Evolutionary conservation across 1,140 invertebrate species (phyloP), one percentile per base, ranked within the genome.

Genomic region (Nasonia longicornis): DNA sequence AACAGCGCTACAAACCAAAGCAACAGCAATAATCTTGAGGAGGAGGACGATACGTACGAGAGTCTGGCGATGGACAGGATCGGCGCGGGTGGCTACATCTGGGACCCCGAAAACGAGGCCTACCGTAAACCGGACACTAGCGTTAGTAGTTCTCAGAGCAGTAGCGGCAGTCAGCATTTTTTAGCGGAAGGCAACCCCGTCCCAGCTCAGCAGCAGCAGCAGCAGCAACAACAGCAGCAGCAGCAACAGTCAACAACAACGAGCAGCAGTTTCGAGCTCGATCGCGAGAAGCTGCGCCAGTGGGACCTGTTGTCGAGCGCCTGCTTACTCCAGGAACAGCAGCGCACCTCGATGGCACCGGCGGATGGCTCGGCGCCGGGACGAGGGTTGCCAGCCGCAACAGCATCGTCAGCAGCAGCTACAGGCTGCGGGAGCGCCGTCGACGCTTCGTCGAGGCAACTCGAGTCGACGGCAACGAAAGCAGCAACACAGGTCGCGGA

Each of bases 231-330:
- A 20, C 77, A 81, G 82, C 70, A 80, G 82, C 83, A 72, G 82
- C 83, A 22, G 83, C 85, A 77, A n/a, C 73, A 63, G 22, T 10
- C 73, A 48, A 66, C 82, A 22, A 8, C 76, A 77, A 83, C 85
- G 77, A 77, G 84, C 77, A 83, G 83, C n/a, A 82, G 84, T 29
- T 93, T 93, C 91, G 95, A 95, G 87, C 94, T 96, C 84, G 96
- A 96, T 91, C 93, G 95, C 85, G 96, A 96, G 90, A 96, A 95
- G 84, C 92, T 96, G 83, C 92, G 96, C 48, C 96, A 96, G 86
- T 96, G 96, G 96, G 96, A 97, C 90, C 92, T 96, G 82, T 93
- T 96, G 93, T 96, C 95, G 67, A 96, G 95, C 91, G 95, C 93
- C 82, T 92, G 92, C 87, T 90, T 91, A 74, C 89, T 91, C 85